These are phyloP conservation scores for Istiophorus platypterus DNA, from an alignment of 2,113 vertebrate species.

Conservation along the genomic window DNA sequence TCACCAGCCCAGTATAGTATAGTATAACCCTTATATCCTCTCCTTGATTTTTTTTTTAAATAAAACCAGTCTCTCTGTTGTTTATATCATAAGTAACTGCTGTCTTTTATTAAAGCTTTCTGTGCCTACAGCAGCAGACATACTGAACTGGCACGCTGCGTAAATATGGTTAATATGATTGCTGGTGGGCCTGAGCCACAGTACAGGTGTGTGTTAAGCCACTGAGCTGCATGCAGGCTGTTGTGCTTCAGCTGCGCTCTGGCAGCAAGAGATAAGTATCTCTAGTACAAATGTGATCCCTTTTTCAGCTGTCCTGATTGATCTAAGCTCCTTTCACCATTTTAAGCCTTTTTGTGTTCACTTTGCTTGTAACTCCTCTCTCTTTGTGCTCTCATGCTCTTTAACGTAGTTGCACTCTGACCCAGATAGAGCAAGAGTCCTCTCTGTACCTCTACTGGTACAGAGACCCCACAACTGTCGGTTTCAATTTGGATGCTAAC, in stretches of 20 bases:
- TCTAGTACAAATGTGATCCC: constrained; percentile 80
- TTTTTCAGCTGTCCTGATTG: constrained; percentile 83
- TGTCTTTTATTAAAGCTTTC: constrained; percentile 43
- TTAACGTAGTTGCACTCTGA: constrained; percentile 69
- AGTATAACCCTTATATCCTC: neutral
- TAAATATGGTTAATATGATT: constrained; percentile 80
- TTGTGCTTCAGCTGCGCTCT: constrained; percentile 74
- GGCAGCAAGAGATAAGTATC: constrained; percentile 82
- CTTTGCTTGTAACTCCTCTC: constrained; percentile 76
- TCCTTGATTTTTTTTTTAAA: neutral
- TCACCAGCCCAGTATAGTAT: neutral
- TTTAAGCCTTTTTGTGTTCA: constrained; percentile 84
- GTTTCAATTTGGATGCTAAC: constrained; percentile 37
- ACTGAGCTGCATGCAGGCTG: constrained; percentile 79
- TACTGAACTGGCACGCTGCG: constrained; percentile 54
- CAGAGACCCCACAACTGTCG: constrained; percentile 18
- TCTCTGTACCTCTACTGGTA: constrained; percentile 24
- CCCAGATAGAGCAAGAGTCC: constrained; percentile 70
- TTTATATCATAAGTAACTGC: constrained; percentile 31
- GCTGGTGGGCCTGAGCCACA: constrained; percentile 70
- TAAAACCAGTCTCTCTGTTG: constrained; percentile 3
- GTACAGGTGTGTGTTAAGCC: constrained; percentile 83
- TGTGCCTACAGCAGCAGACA: constrained; percentile 40
- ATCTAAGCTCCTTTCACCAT: constrained; percentile 83
- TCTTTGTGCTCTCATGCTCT: constrained; percentile 69